These are phyloP conservation scores for Tetheella fluctuosa DNA, from an alignment of 2,888 invertebrate genomes.

Conservation along the genomic window DNA sequence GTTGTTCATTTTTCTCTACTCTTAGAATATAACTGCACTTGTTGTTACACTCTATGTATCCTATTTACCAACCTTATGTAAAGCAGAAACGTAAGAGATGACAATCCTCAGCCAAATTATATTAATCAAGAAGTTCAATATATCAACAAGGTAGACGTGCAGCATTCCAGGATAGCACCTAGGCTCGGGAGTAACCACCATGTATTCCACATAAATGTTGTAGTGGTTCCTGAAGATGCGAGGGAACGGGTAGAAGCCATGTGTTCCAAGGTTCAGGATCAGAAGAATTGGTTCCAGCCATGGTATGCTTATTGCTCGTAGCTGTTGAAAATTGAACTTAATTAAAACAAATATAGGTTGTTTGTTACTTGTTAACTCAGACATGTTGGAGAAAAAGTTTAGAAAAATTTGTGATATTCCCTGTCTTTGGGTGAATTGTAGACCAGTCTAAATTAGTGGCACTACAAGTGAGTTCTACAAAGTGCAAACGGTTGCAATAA, in stretches of 20 bases:
- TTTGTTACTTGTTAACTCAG: not conserved
- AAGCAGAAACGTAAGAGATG: constrained; percentile 51
- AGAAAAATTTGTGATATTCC: too few relatives aligned
- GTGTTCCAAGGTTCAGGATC: constrained; percentile 66
- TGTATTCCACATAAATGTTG: constrained; percentile 49
- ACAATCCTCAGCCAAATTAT: constrained; percentile 67
- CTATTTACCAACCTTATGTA: constrained; percentile 55
- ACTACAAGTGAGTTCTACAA: too few relatives aligned
- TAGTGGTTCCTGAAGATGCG: constrained; percentile 50
- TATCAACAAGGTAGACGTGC: constrained; percentile 59
- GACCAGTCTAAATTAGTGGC: too few relatives aligned
- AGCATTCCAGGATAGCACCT: constrained; percentile 69
- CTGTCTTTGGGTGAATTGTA: too few relatives aligned
- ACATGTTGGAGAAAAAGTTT: too few relatives aligned
- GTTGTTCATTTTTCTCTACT: too few relatives aligned
- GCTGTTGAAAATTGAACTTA: constrained; percentile 38
- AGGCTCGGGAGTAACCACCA: constrained; percentile 38
- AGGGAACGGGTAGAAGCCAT: constrained; percentile 70
- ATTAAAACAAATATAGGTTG: not conserved
- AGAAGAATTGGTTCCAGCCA: constrained; percentile 60
- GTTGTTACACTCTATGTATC: too few relatives aligned
- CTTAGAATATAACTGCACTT: too few relatives aligned
- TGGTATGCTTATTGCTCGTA: constrained; percentile 46
- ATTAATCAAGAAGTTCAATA: constrained; percentile 63
- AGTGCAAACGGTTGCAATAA: too few relatives aligned